Percentiles rank a stretch among this genome's conserved stretches.
phyloP scores from a whole-genome alignment of 2,888 invertebrate species.

The Hirtodrosophila confusa region DNA sequence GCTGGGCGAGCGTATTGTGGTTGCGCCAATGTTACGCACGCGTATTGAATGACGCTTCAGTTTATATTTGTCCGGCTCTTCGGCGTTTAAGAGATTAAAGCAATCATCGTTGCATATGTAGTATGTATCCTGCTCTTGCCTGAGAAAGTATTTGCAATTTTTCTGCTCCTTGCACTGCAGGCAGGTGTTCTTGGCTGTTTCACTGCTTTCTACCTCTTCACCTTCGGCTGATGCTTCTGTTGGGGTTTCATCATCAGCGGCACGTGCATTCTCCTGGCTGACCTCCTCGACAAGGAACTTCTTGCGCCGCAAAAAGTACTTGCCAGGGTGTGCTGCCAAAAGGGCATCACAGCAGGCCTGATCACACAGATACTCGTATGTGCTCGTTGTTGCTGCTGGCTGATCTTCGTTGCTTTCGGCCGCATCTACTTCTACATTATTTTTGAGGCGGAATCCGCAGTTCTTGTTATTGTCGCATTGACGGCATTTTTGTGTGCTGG shows the following conservation, averaged over 20 bases:
- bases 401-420: slow-evolving; percentile 24
- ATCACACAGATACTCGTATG: slow-evolving; percentile 85
- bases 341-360: slow-evolving; percentile 85
- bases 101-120: slow-evolving; percentile 87
- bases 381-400: slow-evolving; percentile 3
- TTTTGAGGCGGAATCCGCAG: slow-evolving; percentile 81
- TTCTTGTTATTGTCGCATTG: slow-evolving; percentile 77
- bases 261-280: slow-evolving; percentile 39
- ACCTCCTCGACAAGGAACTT: slow-evolving; percentile 85
- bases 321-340: slow-evolving; percentile 86
- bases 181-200: slow-evolving; percentile 80
- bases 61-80: slow-evolving; percentile 84
- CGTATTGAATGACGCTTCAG: slow-evolving; percentile 83
- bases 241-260: slow-evolving; percentile 22
- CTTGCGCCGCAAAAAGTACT: slow-evolving; percentile 86
- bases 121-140: slow-evolving; percentile 85
- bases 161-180: slow-evolving; percentile 85
- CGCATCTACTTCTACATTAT: slow-evolving; percentile 81
- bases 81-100: slow-evolving; percentile 85
- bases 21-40: slow-evolving; percentile 82
- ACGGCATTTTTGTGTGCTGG: slow-evolving; percentile 69
- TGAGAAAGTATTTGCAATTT: slow-evolving; percentile 84
- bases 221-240: slow-evolving; percentile 3
- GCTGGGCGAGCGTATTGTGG: slow-evolving; percentile 70
- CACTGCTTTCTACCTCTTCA: slow-evolving; percentile 7